Conservation (phyloP, 2,113 vertebrate species). For the Prolemur simus region DNA sequence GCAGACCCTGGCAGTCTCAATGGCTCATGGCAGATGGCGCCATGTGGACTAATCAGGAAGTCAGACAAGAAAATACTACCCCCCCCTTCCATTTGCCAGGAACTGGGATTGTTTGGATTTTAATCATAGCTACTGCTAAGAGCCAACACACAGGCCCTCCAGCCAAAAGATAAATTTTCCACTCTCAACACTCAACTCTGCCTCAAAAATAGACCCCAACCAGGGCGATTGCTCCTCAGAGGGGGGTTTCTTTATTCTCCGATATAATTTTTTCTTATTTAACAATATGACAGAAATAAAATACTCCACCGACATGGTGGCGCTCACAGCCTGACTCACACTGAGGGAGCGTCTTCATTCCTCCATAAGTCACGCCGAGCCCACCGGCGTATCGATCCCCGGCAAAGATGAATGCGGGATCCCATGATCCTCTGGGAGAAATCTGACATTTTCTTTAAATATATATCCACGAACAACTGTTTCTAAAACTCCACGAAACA, state of each 20-base stretch:
- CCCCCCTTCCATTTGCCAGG: slow-evolving; percentile 72
- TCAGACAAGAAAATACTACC: slow-evolving; percentile 78
- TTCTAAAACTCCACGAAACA: slow-evolving; percentile 83
- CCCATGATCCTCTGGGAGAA: slow-evolving; percentile 82
- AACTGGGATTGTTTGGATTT: slow-evolving; percentile 67
- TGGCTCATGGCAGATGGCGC: slow-evolving; percentile 73
- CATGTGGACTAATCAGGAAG: slow-evolving; percentile 81
- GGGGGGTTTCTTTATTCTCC: slow-evolving; percentile 74
- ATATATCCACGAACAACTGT: slow-evolving; percentile 80
- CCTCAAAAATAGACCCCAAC: slow-evolving; percentile 37
- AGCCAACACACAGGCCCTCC: slow-evolving; percentile 71
- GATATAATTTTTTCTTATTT: slow-evolving; percentile 80
- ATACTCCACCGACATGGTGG: slow-evolving; percentile 56
- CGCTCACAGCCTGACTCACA: slow-evolving; percentile 76
- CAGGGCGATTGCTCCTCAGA: slow-evolving; percentile 51
- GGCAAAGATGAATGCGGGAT: slow-evolving; percentile 80
- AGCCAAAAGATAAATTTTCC: slow-evolving; percentile 77
- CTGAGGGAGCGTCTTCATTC: slow-evolving; percentile 81
- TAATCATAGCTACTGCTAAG: slow-evolving; percentile 75
- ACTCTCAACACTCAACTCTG: slow-evolving; percentile 74
- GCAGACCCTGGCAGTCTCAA: slow-evolving; percentile 73
- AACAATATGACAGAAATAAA: slow-evolving; percentile 81
- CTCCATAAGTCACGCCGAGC: slow-evolving; percentile 79
- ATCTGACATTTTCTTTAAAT: slow-evolving; percentile 79
- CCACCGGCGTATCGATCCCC: slow-evolving; percentile 79